These are phyloP conservation scores for Drosophila mayri DNA, from an alignment of 1,140 invertebrate genomes.

Conservation along the genomic window DNA sequence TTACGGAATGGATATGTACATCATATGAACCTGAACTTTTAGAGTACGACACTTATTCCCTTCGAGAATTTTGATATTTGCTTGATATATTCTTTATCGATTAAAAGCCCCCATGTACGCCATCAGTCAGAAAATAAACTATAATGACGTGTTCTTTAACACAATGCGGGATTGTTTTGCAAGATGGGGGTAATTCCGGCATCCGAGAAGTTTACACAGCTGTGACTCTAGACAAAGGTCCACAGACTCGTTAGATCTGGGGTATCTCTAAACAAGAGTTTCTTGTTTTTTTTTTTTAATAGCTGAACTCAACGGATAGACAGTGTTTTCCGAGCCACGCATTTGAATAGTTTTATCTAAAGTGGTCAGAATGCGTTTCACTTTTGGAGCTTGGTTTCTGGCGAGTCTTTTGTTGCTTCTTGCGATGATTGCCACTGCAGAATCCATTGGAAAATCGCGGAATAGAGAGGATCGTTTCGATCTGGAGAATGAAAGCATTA, in stretches of 20 bases:
- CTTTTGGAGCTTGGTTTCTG: slow-evolving; percentile 1
- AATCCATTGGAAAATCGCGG: slow-evolving; percentile 10
- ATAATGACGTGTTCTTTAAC: slow-evolving; percentile 15
- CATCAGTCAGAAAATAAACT: slow-evolving; percentile 2
- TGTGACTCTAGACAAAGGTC: slow-evolving; percentile 25
- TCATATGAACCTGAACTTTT: slow-evolving; percentile 32
- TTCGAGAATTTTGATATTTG: neutral
- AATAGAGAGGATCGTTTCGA: slow-evolving; percentile 40
- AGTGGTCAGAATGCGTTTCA: slow-evolving; percentile 33
- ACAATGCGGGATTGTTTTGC: neutral
- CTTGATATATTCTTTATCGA: neutral
- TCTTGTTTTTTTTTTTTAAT: slow-evolving; percentile 11
- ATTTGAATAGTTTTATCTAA: slow-evolving; percentile 27
- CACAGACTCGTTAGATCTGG: slow-evolving; percentile 1
- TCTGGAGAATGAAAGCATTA: slow-evolving; percentile 14
- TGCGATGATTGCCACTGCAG: neutral
- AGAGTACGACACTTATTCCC: neutral
- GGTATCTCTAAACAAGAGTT: neutral
- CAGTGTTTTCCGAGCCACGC: slow-evolving; percentile 10
- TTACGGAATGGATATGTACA: slow-evolving; percentile 30
- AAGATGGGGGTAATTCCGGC: slow-evolving; percentile 11
- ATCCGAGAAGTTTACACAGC: slow-evolving; percentile 16
- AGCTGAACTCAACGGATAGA: neutral
- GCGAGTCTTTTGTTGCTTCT: neutral
- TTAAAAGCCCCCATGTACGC: neutral